A percentile compares a stretch with the other conserved stretches of the same genome.
Conservation (phyloP, 1,140 invertebrate species). For the Drosophila truncata region DNA sequence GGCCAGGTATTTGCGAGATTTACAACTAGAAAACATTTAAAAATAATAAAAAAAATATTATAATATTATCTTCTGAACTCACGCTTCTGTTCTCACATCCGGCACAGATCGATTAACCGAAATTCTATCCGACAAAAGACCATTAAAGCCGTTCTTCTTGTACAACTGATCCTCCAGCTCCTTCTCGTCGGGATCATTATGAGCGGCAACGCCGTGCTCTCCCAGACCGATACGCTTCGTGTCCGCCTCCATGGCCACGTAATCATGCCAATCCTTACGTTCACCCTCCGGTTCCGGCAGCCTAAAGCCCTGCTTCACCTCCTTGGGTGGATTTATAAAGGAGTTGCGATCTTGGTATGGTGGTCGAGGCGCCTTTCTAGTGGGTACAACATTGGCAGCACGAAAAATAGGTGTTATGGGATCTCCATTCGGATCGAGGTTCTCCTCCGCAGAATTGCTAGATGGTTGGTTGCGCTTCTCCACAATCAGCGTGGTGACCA, state of each 20-base stretch:
- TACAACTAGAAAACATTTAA: conserved; percentile 87
- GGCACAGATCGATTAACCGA: conserved; percentile 91
- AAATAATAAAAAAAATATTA: conserved; percentile 85
- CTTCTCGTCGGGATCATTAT: conserved; percentile 84
- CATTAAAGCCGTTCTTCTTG: conserved; percentile 93
- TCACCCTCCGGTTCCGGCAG: conserved; percentile 64
- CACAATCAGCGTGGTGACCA: conserved; percentile 72
- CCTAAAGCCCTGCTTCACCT: conserved; percentile 16
- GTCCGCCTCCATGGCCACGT: conserved; percentile 88
- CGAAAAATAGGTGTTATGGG: conserved; percentile 60
- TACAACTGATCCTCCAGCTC: conserved; percentile 88
- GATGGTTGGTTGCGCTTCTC: conserved; percentile 50
- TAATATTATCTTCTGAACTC: conserved; percentile 81
- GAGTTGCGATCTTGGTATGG: conserved; percentile 67
- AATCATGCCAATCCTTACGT: conserved; percentile 91
- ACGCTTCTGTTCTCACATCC: conserved; percentile 90
- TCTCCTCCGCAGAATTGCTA: background rate
- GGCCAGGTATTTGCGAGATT: conserved; percentile 90
- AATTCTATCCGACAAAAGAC: conserved; percentile 91
- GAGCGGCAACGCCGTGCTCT: conserved; percentile 90
- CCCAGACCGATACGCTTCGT: conserved; percentile 87
- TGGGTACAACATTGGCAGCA: conserved; percentile 20
- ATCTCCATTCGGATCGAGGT: conserved; percentile 71
- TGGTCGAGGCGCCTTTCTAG: conserved; percentile 52
- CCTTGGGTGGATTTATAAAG: conserved; percentile 1